Base-by-base conservation (phyloP, 2,888 invertebrate species). In the Idaea dimidiata region DNA sequence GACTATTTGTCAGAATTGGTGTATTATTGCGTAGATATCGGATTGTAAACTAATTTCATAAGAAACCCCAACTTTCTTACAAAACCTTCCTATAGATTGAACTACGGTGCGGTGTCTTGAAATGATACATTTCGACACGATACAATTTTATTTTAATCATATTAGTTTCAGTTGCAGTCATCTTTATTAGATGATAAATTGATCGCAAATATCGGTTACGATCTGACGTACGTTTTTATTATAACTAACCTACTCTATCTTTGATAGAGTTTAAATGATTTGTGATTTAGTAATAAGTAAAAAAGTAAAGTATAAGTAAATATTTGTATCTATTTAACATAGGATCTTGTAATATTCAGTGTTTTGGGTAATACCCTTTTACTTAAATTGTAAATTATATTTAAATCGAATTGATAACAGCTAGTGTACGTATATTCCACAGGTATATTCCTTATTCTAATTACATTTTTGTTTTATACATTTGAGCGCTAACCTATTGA, bases 141-240 rank as follows among this genome's bases (percentile, higher is more conserved):
- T 66, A 75, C 43, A 43, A 71, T 76, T 81, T 70, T 71, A 75
- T 78, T 78, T 43, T 73, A 76, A 77, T 76, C 74, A 77, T 78
- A 75, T 81, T 79, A 77, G 79, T 70, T 75, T 72, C 81, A 75
- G 77, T 75, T 76, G 75, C 68, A 77, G 76, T 77, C 66, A 64
- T 57, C 64, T 68, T 14, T 61, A 66, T 14, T 61, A 63, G 74
- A 71, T 73, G 67, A 65, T 69, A 68, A 72, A 65, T 64, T 58
- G 54, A 55, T 59, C 24, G 59, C 63, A 65, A 57, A 62, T 60
- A 65, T 55, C 66, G 62, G 58, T 66, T 59, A 62, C 61, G n/a
- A n/a, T n/a, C n/a, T n/a, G n/a, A n/a, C n/a, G 59, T 32, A 33
- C 33, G 33, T 33, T n/a, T n/a, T n/a, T 10, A 10, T 3, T 43